Conservation (phyloP, 2,113 vertebrate genomes). For the Argyrosomus japonicus region DNA sequence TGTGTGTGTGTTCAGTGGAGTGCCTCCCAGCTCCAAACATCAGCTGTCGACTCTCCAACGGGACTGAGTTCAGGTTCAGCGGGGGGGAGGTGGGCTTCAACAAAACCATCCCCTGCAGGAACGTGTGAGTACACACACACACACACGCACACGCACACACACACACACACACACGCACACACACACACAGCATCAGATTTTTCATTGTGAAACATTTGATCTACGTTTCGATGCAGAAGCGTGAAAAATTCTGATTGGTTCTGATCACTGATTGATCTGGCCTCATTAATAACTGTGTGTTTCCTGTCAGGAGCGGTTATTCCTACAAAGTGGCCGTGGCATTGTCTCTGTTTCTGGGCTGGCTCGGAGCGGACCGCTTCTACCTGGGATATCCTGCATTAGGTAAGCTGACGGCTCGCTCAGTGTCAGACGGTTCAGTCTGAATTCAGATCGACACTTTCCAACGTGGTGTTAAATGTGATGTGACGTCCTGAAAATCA, state of each 20-base stretch:
- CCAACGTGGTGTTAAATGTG: no score
- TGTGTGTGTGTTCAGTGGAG: conserved; percentile 81
- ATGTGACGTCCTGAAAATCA: no score
- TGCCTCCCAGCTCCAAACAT: conserved; percentile 95
- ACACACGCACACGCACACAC: conserved; percentile 8
- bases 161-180: not conserved
- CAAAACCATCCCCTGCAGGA: conserved; percentile 91
- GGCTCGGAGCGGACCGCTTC: conserved; percentile 97
- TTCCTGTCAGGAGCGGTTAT: conserved; percentile 90
- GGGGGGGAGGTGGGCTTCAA: conserved; percentile 92
- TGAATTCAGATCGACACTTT: no score
- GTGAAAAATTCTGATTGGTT: no score
- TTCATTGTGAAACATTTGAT: no score
- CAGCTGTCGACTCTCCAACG: conserved; percentile 89
- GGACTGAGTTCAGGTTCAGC: conserved; percentile 89
- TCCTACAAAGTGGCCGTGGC: conserved; percentile 98
- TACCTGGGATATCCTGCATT: conserved; percentile 97
- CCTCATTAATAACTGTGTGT: not conserved
- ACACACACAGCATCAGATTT: not conserved
- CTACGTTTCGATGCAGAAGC: no score
- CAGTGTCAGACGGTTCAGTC: no score
- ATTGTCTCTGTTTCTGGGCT: conserved; percentile 96
- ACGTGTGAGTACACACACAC: conserved; percentile 89
- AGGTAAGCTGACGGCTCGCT: conserved; percentile 77
- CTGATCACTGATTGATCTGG: no score